Percentiles rank a stretch among this genome's conserved stretches.
Conservation (phyloP, 2,113 vertebrate genomes). For the Onychostruthus taczanowskii region DNA sequence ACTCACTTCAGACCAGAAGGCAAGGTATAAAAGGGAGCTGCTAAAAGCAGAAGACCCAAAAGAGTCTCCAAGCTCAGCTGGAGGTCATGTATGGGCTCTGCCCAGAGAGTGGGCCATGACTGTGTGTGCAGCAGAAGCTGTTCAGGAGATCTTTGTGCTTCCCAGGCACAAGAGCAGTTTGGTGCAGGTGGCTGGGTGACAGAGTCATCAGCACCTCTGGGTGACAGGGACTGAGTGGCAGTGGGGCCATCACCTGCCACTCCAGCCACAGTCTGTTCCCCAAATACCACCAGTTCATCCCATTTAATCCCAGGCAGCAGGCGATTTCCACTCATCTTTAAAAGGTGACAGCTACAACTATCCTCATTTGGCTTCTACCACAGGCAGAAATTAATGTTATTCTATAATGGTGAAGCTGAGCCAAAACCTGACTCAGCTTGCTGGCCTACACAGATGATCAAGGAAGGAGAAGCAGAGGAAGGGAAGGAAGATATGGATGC, state of each 20-base stretch:
- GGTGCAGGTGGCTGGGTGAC: not conserved
- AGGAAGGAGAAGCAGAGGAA: not conserved
- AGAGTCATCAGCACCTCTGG: not conserved
- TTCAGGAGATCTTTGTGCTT: fast-evolving
- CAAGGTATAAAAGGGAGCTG: not conserved
- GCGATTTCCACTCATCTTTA: not conserved
- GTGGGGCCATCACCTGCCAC: no score
- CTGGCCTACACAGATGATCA: not conserved
- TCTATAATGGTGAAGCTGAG: not conserved
- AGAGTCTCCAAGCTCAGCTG: not conserved
- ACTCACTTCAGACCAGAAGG: not conserved
- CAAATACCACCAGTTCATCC: not conserved
- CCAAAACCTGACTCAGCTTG: conserved; percentile 7
- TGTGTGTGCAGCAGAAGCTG: not conserved
- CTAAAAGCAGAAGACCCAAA: not conserved
- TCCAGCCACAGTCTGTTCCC: not conserved
- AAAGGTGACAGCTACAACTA: not conserved
- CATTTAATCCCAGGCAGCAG: not conserved
- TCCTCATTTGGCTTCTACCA: not conserved
- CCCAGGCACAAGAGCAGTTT: not conserved
- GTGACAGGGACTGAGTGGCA: not conserved
- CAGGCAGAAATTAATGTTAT: not conserved
- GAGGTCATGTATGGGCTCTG: not conserved
- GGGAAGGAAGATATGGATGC: not conserved
- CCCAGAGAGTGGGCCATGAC: not conserved